Percentiles rank a stretch among this genome's conserved stretches.
Evolutionary conservation across 2,113 vertebrate genomes (phyloP).

Genomic region (Arvicanthis niloticus): DNA sequence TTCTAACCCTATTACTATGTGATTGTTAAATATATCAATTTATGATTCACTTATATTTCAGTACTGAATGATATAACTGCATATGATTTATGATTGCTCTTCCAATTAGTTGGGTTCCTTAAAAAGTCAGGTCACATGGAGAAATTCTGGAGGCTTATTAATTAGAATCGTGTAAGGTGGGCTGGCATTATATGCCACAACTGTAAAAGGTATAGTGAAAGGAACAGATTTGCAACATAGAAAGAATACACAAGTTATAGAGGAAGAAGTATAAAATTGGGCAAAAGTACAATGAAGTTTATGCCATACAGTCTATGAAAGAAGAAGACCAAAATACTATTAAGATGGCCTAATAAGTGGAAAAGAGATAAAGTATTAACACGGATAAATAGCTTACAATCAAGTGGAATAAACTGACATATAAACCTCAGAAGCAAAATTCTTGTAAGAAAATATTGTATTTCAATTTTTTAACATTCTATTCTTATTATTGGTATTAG

Average conservation of each 20-base stretch:
- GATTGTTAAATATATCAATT: conserved; percentile 58
- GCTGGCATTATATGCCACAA: conserved; percentile 64
- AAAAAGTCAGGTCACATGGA: conserved; percentile 76
- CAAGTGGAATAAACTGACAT: background rate
- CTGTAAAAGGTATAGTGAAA: conserved; percentile 54
- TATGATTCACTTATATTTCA: conserved; percentile 59
- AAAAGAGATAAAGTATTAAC: conserved; percentile 21
- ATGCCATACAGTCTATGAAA: background rate
- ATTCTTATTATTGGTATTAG: background rate
- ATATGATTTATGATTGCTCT: conserved; percentile 73
- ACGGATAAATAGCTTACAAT: background rate
- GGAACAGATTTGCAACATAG: conserved; percentile 17
- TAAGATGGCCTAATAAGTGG: background rate
- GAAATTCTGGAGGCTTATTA: conserved; percentile 61
- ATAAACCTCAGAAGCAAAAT: conserved; percentile 6
- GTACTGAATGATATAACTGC: conserved; percentile 61
- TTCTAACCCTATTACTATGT: conserved; percentile 48
- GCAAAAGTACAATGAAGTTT: conserved; percentile 45
- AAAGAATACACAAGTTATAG: conserved; percentile 4
- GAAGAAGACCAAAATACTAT: conserved; percentile 15
- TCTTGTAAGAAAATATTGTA: background rate
- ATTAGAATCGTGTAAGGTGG: conserved; percentile 74
- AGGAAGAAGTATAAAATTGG: background rate
- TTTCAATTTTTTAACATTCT: background rate
- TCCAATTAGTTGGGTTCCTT: conserved; percentile 70